Evolutionary conservation across 1,140 invertebrate species (phyloP).

Genomic region (Trypoxylus dichotomus): DNA sequence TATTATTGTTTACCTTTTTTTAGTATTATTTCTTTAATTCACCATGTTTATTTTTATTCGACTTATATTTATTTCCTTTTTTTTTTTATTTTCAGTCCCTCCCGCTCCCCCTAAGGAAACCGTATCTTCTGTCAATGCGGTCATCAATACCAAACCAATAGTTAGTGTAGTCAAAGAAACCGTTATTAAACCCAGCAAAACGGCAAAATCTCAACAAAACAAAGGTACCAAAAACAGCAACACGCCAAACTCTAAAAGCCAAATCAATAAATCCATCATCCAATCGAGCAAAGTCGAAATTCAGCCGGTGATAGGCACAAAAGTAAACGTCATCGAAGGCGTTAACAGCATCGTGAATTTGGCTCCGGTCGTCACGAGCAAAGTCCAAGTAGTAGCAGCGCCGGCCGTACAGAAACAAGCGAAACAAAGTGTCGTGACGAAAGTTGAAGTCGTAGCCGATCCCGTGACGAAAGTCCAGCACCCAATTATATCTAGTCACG

Average conservation of each 20-base stretch:
- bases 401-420: conserved; percentile 42
- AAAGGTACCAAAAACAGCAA: conserved; percentile 47
- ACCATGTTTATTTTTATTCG: background rate
- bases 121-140: conserved; percentile 47
- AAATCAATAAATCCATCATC: background rate
- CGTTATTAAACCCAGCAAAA: conserved; percentile 63
- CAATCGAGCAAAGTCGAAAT: conserved; percentile 55
- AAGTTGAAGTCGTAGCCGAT: conserved; percentile 60
- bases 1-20: no score
- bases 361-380: conserved; percentile 47
- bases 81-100: background rate
- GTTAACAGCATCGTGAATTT: conserved; percentile 53
- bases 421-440: conserved; percentile 58
- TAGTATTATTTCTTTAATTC: no score
- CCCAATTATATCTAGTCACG: conserved; percentile 54
- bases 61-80: background rate
- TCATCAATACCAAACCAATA: conserved; percentile 60
- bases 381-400: conserved; percentile 51
- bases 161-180: conserved; percentile 49
- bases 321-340: conserved; percentile 53
- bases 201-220: conserved; percentile 52
- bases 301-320: conserved; percentile 55
- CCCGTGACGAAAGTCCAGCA: conserved; percentile 50
- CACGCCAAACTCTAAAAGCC: background rate
- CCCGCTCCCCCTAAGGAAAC: background rate